Evolutionary conservation across 2,113 vertebrate species (phyloP).

Genomic region (Ictidomys tridecemlineatus): DNA sequence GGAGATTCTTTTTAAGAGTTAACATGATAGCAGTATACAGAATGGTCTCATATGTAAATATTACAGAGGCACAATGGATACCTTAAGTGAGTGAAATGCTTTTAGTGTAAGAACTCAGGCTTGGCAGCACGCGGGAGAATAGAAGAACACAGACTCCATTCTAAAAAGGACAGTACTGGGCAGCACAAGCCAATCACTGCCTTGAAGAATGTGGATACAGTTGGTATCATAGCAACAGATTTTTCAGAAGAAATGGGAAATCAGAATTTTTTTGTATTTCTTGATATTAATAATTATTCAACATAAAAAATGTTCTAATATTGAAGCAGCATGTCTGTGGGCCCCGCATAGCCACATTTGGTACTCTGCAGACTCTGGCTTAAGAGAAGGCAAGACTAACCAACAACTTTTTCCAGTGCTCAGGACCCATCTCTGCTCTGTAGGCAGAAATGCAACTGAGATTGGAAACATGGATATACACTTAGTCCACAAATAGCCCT

Average conservation of each 20-base stretch:
- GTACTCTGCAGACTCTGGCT: not conserved
- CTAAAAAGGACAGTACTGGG: not conserved
- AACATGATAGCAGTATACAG: not conserved
- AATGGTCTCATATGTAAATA: not conserved
- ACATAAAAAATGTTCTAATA: not conserved
- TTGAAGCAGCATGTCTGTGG: not conserved
- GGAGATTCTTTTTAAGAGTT: not conserved
- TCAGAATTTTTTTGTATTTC: not conserved
- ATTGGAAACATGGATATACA: not conserved
- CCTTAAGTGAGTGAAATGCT: not conserved
- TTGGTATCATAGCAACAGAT: not conserved
- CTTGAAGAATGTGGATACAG: not conserved
- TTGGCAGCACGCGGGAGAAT: rapidly evolving
- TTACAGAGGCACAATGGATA: not conserved
- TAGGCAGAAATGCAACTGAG: not conserved
- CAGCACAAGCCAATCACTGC: not conserved
- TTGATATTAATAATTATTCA: not conserved
- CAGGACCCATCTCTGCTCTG: not conserved
- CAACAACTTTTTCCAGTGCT: not conserved
- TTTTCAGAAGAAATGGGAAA: not conserved
- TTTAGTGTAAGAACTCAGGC: not conserved
- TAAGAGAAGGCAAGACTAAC: not conserved
- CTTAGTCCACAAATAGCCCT: not conserved
- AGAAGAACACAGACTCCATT: not conserved
- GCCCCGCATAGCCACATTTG: not conserved